Base-by-base conservation (phyloP, 2,888 invertebrate species). In the Cerastoderma edule region DNA sequence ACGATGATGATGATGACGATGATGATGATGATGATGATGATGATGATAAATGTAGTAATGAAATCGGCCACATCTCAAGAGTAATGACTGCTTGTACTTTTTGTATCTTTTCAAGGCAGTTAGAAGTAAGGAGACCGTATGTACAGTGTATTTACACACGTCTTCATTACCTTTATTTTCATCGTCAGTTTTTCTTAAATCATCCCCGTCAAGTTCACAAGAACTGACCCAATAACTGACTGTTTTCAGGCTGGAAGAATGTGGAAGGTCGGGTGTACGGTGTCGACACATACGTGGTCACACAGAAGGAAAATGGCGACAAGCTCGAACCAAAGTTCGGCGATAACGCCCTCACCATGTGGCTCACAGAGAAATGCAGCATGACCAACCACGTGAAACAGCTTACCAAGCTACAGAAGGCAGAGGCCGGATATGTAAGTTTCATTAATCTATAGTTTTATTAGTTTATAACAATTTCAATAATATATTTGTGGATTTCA, bases 361-460 rank as follows among this genome's bases (percentile, higher is more conserved):
- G 84, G 75, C 67, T 87, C 54, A 87, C 86, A 54, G 79, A 83
- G 44, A 85, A 85, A 72, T 89, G 89, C 63, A 75, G 83, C 35
- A 74, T 89, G n/a, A 48, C 75, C 2, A 79, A 87, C 10, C 89
- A 89, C 68, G 74, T 89, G 16, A 78, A 87, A 56, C 88, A 89
- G 35, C 83, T 89, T n/a, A 77, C 84, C n/a, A 84, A 85, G 67
- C 75, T 88, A 4, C 82, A 87, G 67, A 84, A 88, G 30, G 73
- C 82, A 46, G 75, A 85, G 32, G 56, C 85, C 6, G 85, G 83
- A 27, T 88, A 83, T 80, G 89, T 89, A 86, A 88, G 89, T 88
- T n/a, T 77, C 27, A 32, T 54, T 19, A 35, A 32, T 30, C 22
- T 16, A 39, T 16, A 6, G 16, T n/a, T 64, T 27, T 44, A 67